These are phyloP conservation scores for Acanthurus leucopareius DNA, from an alignment of 2,797 vertebrate species.

Conservation along the genomic window DNA sequence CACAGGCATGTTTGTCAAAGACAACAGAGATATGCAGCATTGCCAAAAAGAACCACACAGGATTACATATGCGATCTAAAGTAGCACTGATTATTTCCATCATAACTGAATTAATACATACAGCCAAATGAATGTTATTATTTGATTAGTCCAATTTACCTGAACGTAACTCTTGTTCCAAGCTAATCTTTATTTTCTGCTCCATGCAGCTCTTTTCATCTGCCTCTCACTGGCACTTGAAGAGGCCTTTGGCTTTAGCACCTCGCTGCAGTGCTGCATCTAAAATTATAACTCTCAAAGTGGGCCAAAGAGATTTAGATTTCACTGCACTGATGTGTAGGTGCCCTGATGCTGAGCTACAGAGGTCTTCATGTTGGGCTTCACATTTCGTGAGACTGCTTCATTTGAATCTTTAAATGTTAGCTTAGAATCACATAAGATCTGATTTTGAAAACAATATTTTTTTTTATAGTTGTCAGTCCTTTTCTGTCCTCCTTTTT, in stretches of 20 bases:
- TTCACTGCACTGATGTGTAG: constrained; percentile 62
- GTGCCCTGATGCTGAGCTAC: constrained; percentile 47
- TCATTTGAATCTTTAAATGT: constrained; percentile 13
- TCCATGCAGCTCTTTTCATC: constrained; percentile 60
- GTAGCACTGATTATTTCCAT: not conserved
- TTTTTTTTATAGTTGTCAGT: not conserved
- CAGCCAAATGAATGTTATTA: not conserved
- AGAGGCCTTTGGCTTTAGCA: constrained; percentile 73
- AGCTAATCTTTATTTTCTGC: constrained; percentile 48
- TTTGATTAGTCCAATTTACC: constrained; percentile 19
- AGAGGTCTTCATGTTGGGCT: constrained; percentile 31
- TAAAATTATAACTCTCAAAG: constrained; percentile 78
- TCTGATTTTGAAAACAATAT: not conserved
- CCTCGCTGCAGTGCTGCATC: constrained; percentile 70
- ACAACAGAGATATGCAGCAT: not conserved
- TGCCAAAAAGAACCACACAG: not conserved
- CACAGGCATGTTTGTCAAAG: too few relatives aligned
- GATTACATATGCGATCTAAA: not conserved
- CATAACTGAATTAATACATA: not conserved
- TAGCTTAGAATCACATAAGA: not conserved
- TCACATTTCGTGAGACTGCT: constrained; percentile 5
- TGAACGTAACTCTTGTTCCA: constrained; percentile 30
- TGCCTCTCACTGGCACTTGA: constrained; percentile 70
- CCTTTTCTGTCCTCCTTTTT: not conserved
- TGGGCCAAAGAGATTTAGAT: constrained; percentile 74